phyloP scores from a whole-genome alignment of 23 tunicate species.

The Botrylloides violaceus region DNA sequence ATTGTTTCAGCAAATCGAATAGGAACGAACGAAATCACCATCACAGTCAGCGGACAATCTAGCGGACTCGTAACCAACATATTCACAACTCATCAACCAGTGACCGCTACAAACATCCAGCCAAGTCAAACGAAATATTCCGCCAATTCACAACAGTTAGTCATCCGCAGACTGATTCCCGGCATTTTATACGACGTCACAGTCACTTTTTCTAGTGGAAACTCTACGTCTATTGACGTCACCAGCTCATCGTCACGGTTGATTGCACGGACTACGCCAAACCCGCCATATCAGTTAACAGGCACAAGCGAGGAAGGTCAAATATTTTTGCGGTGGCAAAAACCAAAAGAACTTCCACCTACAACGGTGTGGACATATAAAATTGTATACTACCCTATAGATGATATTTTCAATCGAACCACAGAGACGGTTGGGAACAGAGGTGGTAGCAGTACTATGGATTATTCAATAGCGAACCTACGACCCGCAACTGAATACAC shows the following conservation, averaged over 20 bases:
- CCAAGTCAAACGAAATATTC: neutral
- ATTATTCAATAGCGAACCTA: slow-evolving; percentile 17
- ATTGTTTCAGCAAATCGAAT: neutral
- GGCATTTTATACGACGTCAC: neutral
- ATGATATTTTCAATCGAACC: neutral
- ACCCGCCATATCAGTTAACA: neutral
- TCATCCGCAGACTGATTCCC: neutral
- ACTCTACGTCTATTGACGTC: neutral
- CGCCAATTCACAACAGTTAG: neutral
- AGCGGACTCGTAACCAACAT: neutral
- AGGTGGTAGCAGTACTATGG: neutral
- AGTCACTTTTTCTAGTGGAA: slow-evolving; percentile 8
- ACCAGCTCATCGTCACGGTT: neutral
- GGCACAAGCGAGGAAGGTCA: slow-evolving; percentile 5
- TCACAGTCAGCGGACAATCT: neutral
- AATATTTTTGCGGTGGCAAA: slow-evolving; percentile 11
- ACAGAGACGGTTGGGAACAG: slow-evolving; percentile 6
- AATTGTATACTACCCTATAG: neutral
- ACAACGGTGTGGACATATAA: slow-evolving; percentile 13
- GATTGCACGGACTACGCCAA: slow-evolving; percentile 3
- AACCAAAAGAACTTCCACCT: neutral
- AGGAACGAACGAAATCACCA: neutral
- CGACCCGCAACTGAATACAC: neutral
- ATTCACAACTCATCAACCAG: neutral
- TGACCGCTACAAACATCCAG: neutral